phyloP scores from a whole-genome alignment of 2,797 vertebrate species.

The Pangasius krempfi region DNA sequence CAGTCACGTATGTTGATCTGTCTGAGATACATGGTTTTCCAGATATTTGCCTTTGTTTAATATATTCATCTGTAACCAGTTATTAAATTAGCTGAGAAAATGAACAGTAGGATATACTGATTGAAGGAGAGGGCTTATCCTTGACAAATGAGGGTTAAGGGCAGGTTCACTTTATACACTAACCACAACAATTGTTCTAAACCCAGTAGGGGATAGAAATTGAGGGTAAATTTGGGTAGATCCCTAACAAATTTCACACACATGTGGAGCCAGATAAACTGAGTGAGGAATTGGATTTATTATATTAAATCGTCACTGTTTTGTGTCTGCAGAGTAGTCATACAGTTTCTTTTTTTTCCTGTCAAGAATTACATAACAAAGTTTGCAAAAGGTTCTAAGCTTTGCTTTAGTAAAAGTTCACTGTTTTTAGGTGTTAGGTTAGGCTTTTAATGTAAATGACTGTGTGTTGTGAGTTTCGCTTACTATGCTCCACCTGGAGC shows the following conservation, averaged over 20 bases:
- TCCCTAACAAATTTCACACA: neutral
- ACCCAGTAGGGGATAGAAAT: neutral
- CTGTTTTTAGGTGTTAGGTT: neutral
- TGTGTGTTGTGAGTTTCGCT: neutral
- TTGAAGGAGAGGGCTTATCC: neutral
- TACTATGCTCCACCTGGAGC: neutral
- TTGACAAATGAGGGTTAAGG: neutral
- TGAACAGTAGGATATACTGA: neutral
- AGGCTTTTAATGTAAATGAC: neutral
- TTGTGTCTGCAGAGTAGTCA: neutral
- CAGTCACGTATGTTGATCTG: neutral
- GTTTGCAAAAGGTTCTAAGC: neutral
- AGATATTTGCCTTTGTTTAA: conserved; percentile 1
- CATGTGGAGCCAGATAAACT: neutral
- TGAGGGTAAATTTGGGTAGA: neutral
- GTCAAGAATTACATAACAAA: neutral
- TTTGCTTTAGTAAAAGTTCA: neutral
- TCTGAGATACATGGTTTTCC: neutral
- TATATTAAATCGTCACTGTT: neutral
- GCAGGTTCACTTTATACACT: neutral
- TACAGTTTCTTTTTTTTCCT: neutral
- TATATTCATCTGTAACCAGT: neutral
- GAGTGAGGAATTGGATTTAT: neutral
- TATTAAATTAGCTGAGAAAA: neutral
- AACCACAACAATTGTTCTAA: neutral